Evolutionary conservation across 2,888 invertebrate species (phyloP).

Genomic region (Dioctria linearis): DNA sequence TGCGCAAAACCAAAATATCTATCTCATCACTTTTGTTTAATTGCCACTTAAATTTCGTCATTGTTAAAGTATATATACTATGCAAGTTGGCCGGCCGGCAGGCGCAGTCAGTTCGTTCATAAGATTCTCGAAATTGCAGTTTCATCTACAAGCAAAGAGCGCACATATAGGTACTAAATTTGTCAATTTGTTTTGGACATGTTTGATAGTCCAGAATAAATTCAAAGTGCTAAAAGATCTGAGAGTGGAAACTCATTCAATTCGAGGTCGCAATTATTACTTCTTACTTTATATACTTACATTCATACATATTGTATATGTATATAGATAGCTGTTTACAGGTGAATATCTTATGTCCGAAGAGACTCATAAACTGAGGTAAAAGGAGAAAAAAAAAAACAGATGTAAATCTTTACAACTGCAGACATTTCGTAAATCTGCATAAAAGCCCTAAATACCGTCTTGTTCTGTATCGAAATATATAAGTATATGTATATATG

Average conservation of each 20-base stretch:
- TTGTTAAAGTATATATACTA: not conserved
- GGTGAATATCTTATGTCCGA: constrained; percentile 29
- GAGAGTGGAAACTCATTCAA: constrained; percentile 20
- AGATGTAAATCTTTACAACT: constrained; percentile 37
- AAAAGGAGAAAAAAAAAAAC: not conserved
- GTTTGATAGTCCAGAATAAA: constrained; percentile 7
- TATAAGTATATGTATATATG: no score
- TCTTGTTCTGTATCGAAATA: constrained; percentile 32
- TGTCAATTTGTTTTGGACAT: constrained; percentile 22
- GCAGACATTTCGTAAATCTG: constrained; percentile 25
- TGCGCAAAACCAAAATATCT: constrained; percentile 4
- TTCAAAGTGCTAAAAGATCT: constrained; percentile 12
- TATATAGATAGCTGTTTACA: not conserved
- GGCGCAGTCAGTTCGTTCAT: no score
- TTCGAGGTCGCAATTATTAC: constrained; percentile 29
- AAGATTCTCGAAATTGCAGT: no score
- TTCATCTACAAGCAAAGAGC: no score
- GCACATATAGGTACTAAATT: no score
- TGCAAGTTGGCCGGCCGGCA: no score
- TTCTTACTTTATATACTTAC: not conserved
- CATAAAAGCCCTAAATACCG: constrained; percentile 29
- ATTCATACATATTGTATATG: no score
- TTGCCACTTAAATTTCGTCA: constrained; percentile 40
- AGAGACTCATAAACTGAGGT: not conserved
- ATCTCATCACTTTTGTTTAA: constrained; percentile 21